These are phyloP conservation scores for Pectinophora gossypiella DNA, from an alignment of 1,140 invertebrate genomes.

Conservation along the genomic window DNA sequence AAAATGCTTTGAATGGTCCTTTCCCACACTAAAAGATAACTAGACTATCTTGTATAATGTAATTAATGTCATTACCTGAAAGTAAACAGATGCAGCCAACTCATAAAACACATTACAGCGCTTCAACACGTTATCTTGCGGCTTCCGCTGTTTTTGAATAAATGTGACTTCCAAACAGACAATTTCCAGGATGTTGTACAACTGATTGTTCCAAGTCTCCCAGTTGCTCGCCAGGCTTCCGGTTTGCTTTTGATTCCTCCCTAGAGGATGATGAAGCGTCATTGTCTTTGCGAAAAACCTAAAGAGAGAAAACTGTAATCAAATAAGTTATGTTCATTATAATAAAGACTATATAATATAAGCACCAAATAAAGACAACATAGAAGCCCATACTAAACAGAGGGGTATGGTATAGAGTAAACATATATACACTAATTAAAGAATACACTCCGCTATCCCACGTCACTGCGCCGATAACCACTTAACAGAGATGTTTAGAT, in stretches of 20 bases:
- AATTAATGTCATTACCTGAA: slow-evolving; percentile 49
- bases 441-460: too few relatives aligned
- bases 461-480: too few relatives aligned
- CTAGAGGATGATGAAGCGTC: slow-evolving; percentile 41
- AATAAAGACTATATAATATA: too few relatives aligned
- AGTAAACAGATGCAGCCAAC: slow-evolving; percentile 44
- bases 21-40: too few relatives aligned
- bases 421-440: too few relatives aligned
- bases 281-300: slow-evolving; percentile 36
- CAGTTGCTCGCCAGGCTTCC: slow-evolving; percentile 40
- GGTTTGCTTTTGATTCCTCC: slow-evolving; percentile 28
- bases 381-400: too few relatives aligned
- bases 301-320: slow-evolving; percentile 43
- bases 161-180: slow-evolving; percentile 42
- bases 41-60: too few relatives aligned
- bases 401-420: too few relatives aligned
- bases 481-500: too few relatives aligned
- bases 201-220: slow-evolving; percentile 46
- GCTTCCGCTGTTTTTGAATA: slow-evolving; percentile 37
- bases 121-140: slow-evolving; percentile 19
- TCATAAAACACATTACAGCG: slow-evolving; percentile 32
- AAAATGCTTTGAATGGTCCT: too few relatives aligned
- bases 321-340: slow-evolving; percentile 2
- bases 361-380: too few relatives aligned
- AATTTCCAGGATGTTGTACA: slow-evolving; percentile 51